phyloP scores from a whole-genome alignment of 2,888 invertebrate species.

The Acanthosepion esculentum region DNA sequence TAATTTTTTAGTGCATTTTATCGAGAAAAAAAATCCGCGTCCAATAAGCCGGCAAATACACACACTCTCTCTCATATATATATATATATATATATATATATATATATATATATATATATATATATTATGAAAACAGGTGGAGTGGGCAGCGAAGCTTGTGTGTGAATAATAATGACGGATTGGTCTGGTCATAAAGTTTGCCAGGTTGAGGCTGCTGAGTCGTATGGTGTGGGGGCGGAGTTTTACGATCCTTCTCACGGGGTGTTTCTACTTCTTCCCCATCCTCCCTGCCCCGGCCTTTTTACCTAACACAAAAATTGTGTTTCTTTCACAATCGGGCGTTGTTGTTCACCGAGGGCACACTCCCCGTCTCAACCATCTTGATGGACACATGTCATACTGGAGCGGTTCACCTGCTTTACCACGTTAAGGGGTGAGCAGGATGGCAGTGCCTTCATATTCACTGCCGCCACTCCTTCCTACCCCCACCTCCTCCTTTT shows the following conservation, averaged over 20 bases:
- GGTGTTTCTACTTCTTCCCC: not conserved
- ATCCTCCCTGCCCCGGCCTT: not conserved
- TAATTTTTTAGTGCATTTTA: too few species aligned
- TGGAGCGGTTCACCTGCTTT: not conserved
- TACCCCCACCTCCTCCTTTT: not conserved
- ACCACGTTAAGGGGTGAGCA: not conserved
- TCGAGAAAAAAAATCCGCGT: too few species aligned
- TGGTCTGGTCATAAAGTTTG: too few species aligned
- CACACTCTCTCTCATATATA: too few species aligned
- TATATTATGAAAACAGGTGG: not conserved
- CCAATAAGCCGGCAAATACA: too few species aligned
- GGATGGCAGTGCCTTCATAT: not conserved
- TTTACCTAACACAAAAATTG: not conserved
- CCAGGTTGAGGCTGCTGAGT: too few species aligned
- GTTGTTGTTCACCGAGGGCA: not conserved
- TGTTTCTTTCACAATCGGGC: not conserved
- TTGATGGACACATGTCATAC: slow-evolving; percentile 44
- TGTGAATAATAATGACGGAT: too few species aligned
- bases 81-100: too few species aligned
- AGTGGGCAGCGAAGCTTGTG: not conserved
- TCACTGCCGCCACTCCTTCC: not conserved
- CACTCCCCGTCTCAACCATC: slow-evolving; percentile 1
- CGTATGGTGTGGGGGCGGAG: not conserved
- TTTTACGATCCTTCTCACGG: not conserved
- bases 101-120: too few species aligned